Conservation (phyloP, 92 coral and sea anemone species). For the Scolanthus callimorphus region DNA sequence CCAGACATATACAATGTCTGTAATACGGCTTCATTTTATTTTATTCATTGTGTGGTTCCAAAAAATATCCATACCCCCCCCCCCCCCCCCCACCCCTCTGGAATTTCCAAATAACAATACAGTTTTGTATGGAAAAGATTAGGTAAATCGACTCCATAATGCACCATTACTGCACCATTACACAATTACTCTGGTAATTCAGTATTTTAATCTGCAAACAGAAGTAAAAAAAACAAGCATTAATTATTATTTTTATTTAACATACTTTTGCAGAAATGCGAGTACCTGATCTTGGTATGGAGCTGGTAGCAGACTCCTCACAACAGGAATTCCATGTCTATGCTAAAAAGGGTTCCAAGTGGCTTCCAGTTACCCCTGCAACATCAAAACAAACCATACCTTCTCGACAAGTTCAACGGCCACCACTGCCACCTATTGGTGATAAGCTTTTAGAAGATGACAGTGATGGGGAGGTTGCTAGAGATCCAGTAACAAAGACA, state of each 20-base stretch:
- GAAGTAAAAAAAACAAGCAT: neutral
- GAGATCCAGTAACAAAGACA: neutral
- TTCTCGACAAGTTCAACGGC: constrained; percentile 42
- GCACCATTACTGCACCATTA: no score
- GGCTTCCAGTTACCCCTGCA: constrained; percentile 70
- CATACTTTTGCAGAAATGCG: constrained; percentile 64
- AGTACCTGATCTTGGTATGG: constrained; percentile 60
- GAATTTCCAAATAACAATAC: no score
- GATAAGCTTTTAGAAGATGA: constrained; percentile 20
- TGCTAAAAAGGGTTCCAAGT: constrained; percentile 25
- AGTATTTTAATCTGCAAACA: neutral
- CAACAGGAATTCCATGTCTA: constrained; percentile 15
- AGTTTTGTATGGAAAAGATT: no score
- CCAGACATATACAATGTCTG: no score
- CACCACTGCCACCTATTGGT: constrained; percentile 61
- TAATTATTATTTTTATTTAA: no score
- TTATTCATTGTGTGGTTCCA: no score
- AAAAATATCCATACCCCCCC: no score
- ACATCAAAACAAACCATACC: constrained; percentile 67
- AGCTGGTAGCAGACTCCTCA: constrained; percentile 28
- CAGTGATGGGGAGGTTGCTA: neutral
- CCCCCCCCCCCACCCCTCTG: no score
- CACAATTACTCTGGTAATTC: no score
- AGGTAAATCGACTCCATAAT: no score
- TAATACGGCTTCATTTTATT: no score